Percentiles rank a stretch among this genome's conserved stretches.
Evolutionary conservation across 2,113 vertebrate genomes (phyloP).

Genomic region (Phalacrocorax carbo): DNA sequence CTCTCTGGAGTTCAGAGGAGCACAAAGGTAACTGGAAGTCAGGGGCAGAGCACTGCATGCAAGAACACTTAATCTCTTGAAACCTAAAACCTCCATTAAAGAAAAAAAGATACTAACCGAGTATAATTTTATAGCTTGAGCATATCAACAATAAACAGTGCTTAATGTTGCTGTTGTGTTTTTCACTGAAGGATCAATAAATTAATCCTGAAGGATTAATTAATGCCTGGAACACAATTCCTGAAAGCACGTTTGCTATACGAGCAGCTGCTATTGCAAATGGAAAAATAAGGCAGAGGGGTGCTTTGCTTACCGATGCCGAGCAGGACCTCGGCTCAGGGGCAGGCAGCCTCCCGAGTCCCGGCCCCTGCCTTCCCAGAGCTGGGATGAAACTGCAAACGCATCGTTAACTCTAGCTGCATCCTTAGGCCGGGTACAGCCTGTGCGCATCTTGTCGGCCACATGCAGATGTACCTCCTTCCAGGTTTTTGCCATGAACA

Average conservation of each 20-base stretch:
- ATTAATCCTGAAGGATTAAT: background rate
- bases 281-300: background rate
- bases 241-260: background rate
- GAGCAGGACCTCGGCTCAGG: background rate
- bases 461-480: too few relatives aligned
- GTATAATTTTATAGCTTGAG: background rate
- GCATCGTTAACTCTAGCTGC: background rate
- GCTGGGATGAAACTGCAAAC: background rate
- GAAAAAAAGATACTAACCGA: background rate
- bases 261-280: background rate
- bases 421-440: background rate
- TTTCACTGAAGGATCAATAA: background rate
- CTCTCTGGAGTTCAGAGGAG: background rate
- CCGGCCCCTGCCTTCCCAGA: background rate
- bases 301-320: background rate
- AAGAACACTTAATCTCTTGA: background rate
- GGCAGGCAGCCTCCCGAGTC: background rate
- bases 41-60: background rate
- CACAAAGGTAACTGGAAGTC: background rate
- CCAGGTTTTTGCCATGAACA: too few relatives aligned
- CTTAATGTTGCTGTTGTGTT: background rate
- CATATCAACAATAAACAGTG: background rate
- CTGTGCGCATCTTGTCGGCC: fast-evolving
- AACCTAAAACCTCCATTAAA: background rate
- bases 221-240: background rate